Base-by-base conservation (phyloP, 2,888 invertebrate genomes). In the Onthophagus sagittarius region DNA sequence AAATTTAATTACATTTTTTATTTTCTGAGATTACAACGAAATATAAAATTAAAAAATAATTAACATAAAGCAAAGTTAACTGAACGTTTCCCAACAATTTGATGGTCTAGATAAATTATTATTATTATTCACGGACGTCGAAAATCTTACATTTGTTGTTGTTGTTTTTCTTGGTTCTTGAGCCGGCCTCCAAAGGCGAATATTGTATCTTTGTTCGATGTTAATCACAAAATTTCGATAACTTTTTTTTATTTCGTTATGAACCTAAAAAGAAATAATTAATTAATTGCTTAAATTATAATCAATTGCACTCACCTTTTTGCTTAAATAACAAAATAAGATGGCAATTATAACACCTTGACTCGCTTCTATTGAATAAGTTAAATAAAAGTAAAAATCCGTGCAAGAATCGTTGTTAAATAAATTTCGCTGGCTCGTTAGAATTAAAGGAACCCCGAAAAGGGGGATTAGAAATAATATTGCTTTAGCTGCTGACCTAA, bases 391-490 rank as follows among this genome's bases (percentile, higher is more conserved):
- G 79, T 90, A 91, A 11, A 86, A 80, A 78, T 91, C 89, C 77
- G 90, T 89, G 79, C 84, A 82, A 87, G 90, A 78, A 85, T 86
- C 78, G 70, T 79, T 79, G 0, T 84, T 84, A 0, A 90, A 88
- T 13, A 84, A 83, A 1, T 89, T 89, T 71, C 88, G 83, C 62
- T 89, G 86, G 0, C 89, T 87, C 0, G 90, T 89, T 72, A 92
- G 83, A 14, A 92, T 85, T 79, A 92, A 91, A 79, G 92, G 92
- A 0, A 90, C 86, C 0, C 93, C 93, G 77, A 93, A 91, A 53
- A 93, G 84, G 0, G 92, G 92, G 83, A 92, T 88, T 77, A 93
- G 85, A 78, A 92, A 90, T 69, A 92, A 79, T 0, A 91, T 90
- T 0, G 92, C 91, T 80, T 90, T 89, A 14, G 90, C 86, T 33